Conservation (phyloP, 2,888 invertebrate species). For the Pyrgus malvae region DNA sequence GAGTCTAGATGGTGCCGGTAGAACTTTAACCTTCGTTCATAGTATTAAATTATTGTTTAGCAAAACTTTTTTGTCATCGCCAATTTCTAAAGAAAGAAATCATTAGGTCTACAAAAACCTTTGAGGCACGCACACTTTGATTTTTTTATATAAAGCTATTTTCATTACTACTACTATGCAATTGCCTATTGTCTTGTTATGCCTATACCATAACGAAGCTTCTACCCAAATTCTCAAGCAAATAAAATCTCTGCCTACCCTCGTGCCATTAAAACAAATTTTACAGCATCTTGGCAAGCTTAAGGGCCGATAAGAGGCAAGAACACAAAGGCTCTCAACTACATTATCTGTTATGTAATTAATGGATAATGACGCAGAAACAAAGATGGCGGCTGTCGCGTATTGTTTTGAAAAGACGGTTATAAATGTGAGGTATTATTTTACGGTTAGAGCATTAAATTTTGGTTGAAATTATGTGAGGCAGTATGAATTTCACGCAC, state of each 20-base stretch:
- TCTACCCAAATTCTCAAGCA: neutral
- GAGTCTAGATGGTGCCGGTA: too few relatives aligned
- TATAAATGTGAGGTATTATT: conserved; percentile 7
- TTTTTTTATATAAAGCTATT: too few relatives aligned
- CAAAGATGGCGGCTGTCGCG: conserved; percentile 14
- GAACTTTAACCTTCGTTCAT: too few relatives aligned
- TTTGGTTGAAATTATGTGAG: neutral
- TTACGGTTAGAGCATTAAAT: neutral
- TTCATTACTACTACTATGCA: too few relatives aligned
- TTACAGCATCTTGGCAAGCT: conserved; percentile 6
- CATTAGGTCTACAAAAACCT: too few relatives aligned
- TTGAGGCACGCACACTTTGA: too few relatives aligned
- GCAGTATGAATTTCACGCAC: too few relatives aligned
- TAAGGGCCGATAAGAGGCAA: conserved; percentile 9
- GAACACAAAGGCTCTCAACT: conserved; percentile 13
- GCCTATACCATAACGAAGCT: neutral
- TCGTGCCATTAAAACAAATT: conserved; percentile 10
- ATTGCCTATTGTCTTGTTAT: neutral
- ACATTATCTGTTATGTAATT: conserved; percentile 24
- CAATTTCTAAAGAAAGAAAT: too few relatives aligned
- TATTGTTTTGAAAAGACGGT: conserved; percentile 13
- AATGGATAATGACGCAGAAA: conserved; percentile 22
- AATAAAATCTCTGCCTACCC: conserved; percentile 10
- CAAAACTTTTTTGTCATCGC: too few relatives aligned
- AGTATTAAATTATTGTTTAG: too few relatives aligned